phyloP scores from a whole-genome alignment of 1,140 invertebrate genomes.

The Asobara japonica region DNA sequence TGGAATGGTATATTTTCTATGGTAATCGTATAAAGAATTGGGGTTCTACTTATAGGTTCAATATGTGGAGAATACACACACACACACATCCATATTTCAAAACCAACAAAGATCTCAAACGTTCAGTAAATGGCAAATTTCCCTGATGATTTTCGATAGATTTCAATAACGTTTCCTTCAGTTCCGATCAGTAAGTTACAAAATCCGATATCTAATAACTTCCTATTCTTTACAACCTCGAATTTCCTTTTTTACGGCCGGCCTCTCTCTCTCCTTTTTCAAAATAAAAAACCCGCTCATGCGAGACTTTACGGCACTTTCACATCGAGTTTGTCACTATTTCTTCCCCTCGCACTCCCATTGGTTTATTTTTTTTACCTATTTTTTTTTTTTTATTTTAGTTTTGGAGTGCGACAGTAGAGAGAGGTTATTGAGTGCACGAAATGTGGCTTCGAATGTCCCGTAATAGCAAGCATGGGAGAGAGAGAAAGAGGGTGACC shows the following conservation, averaged over 20 bases:
- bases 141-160: too few species aligned
- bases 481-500: conserved; percentile 23
- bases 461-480: neutral
- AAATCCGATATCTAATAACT: neutral
- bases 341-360: conserved; percentile 12
- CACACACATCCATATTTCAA: too few species aligned
- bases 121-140: too few species aligned
- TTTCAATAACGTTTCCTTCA: too few species aligned
- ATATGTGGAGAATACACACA: too few species aligned
- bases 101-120: too few species aligned
- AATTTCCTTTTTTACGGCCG: conserved; percentile 19
- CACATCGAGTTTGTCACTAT: conserved; percentile 16
- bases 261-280: conserved; percentile 26
- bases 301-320: conserved; percentile 4
- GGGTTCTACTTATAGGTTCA: too few species aligned
- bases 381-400: neutral
- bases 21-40: too few species aligned
- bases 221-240: neutral
- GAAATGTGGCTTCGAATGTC: neutral
- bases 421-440: conserved; percentile 29
- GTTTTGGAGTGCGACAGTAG: neutral
- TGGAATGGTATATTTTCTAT: too few species aligned
- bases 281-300: conserved; percentile 28
- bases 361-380: conserved; percentile 31
- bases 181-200: too few species aligned